phyloP scores from a whole-genome alignment of 2,797 vertebrate genomes.

The Synanceia verrucosa region DNA sequence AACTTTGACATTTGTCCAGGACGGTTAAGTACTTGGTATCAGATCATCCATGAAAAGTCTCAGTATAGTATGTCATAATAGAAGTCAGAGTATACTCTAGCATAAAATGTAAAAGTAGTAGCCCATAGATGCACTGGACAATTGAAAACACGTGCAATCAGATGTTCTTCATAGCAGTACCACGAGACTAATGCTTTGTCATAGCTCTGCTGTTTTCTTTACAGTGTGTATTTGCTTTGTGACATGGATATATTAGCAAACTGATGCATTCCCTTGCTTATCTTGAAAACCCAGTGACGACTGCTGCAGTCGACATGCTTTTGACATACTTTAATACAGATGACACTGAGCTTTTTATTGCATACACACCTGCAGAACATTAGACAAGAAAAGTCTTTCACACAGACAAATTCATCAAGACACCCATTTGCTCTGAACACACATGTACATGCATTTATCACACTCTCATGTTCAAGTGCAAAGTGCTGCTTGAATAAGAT shows the following conservation, averaged over 20 bases:
- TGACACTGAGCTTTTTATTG: conserved; percentile 34
- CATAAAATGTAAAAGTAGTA: no score
- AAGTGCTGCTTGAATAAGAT: conserved; percentile 47
- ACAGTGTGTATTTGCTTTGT: neutral
- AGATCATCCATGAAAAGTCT: no score
- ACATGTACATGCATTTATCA: conserved; percentile 42
- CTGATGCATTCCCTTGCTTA: no score
- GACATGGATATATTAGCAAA: neutral
- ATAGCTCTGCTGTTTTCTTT: neutral
- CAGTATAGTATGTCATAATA: neutral
- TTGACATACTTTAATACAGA: conserved; percentile 34
- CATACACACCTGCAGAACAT: conserved; percentile 40
- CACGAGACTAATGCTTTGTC: neutral
- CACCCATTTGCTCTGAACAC: conserved; percentile 27
- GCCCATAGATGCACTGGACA: no score
- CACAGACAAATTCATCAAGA: conserved; percentile 30
- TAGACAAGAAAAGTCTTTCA: conserved; percentile 14
- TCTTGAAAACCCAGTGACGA: conserved; percentile 6
- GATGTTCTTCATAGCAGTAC: neutral
- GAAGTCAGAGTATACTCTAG: neutral
- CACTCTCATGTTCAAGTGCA: conserved; percentile 40
- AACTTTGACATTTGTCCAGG: no score
- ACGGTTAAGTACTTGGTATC: no score
- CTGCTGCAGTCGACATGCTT: conserved; percentile 3
- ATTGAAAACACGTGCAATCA: neutral